phyloP scores from a whole-genome alignment of 2,888 invertebrate species.

The Coenonympha arcania region DNA sequence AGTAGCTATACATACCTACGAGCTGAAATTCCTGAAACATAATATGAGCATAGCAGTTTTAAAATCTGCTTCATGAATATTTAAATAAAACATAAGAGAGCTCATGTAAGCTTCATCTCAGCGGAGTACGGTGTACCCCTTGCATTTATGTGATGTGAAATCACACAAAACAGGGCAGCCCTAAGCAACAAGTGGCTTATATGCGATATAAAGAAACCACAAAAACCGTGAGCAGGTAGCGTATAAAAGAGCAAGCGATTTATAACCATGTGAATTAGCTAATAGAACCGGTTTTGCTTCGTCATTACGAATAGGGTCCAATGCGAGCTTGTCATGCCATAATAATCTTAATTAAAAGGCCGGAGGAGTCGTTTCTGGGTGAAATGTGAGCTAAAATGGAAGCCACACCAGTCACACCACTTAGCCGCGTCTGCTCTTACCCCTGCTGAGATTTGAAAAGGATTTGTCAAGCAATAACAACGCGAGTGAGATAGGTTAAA shows the following conservation, averaged over 20 bases:
- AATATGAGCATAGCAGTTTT: too few relatives aligned
- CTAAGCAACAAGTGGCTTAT: conserved; percentile 69
- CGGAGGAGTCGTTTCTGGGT: conserved; percentile 25
- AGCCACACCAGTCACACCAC: conserved; percentile 40
- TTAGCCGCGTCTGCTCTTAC: conserved; percentile 45
- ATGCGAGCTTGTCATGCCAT: conserved; percentile 41
- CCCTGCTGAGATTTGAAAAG: conserved; percentile 63
- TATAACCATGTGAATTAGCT: conserved; percentile 49
- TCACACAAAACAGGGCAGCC: conserved; percentile 53
- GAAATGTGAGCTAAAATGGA: conserved; percentile 23
- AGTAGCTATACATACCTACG: too few relatives aligned
- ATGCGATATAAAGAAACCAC: conserved; percentile 63
- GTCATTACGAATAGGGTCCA: conserved; percentile 37
- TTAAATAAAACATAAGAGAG: too few relatives aligned
- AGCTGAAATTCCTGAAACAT: too few relatives aligned
- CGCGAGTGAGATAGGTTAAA: conserved; percentile 28
- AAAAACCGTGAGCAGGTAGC: conserved; percentile 67
- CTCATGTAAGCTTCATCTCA: too few relatives aligned
- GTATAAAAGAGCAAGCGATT: conserved; percentile 47
- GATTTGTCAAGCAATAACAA: conserved; percentile 43
- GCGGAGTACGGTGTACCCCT: too few relatives aligned
- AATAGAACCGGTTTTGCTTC: conserved; percentile 59
- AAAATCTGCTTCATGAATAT: conserved; percentile 25
- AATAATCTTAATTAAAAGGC: conserved; percentile 42
- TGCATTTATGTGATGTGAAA: conserved; percentile 37